phyloP scores from a whole-genome alignment of 2,888 invertebrate genomes.

The Coleophora flavipennella region DNA sequence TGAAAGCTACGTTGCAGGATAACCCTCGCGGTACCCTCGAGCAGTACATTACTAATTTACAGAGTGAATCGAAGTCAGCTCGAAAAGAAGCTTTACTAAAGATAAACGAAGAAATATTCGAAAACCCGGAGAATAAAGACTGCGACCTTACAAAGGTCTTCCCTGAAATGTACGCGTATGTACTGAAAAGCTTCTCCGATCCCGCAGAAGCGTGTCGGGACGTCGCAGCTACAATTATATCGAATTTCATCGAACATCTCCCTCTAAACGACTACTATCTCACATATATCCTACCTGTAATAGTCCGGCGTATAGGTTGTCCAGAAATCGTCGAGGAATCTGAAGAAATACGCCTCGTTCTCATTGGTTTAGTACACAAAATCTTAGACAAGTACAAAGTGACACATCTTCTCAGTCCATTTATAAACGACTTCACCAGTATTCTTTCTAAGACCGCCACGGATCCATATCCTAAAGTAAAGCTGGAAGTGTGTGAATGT shows the following conservation, averaged over 20 bases:
- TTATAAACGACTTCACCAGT: slow-evolving; percentile 81
- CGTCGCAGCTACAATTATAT: slow-evolving; percentile 66
- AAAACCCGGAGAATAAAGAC: slow-evolving; percentile 39
- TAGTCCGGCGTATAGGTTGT: slow-evolving; percentile 84
- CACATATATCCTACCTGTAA: slow-evolving; percentile 81
- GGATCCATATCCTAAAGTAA: slow-evolving; percentile 87
- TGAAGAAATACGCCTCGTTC: slow-evolving; percentile 86
- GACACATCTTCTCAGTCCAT: slow-evolving; percentile 74
- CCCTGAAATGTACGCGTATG: slow-evolving; percentile 51
- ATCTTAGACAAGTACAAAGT: slow-evolving; percentile 77
- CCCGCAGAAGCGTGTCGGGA: slow-evolving; percentile 77
- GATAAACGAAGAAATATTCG: slow-evolving; percentile 63
- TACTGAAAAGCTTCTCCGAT: slow-evolving; percentile 66
- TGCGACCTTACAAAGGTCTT: slow-evolving; percentile 49
- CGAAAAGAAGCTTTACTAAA: slow-evolving; percentile 71
- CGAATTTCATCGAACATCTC: slow-evolving; percentile 68
- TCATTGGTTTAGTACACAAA: slow-evolving; percentile 76
- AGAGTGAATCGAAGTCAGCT: slow-evolving; percentile 74
- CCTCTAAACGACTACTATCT: slow-evolving; percentile 81
- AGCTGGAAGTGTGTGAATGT: slow-evolving; percentile 82
- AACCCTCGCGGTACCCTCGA: slow-evolving; percentile 48
- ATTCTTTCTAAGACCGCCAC: slow-evolving; percentile 80
- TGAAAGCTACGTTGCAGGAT: slow-evolving; percentile 33
- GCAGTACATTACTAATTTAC: slow-evolving; percentile 50
- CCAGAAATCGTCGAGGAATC: slow-evolving; percentile 77